Percentiles rank a stretch among this genome's conserved stretches.
Evolutionary conservation across 2,888 invertebrate species (phyloP).

Genomic region (Orchestes rusci): DNA sequence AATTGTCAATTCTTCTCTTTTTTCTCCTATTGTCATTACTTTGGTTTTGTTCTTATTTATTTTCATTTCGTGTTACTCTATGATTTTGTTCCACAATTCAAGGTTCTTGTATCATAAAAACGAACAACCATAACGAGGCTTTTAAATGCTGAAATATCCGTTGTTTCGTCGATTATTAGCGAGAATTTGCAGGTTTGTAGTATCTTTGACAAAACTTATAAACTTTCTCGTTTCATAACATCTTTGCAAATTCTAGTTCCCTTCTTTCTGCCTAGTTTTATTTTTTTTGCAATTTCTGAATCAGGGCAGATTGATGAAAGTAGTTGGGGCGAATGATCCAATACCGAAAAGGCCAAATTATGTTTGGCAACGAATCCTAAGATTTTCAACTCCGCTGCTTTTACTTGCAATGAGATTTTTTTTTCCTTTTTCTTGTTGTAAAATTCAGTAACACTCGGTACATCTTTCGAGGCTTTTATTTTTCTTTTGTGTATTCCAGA

Average conservation of each 20-base stretch:
- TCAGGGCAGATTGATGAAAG: conserved; percentile 8
- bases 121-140: conserved; percentile 5
- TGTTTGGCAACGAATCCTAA: conserved; percentile 8
- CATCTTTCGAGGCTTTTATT: conserved; percentile 1
- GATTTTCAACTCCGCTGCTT: conserved; percentile 9
- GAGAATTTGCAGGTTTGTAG: conserved; percentile 6
- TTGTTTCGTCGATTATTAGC: conserved; percentile 7
- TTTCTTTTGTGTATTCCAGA: conserved; percentile 4
- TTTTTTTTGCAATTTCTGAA: conserved; percentile 7
- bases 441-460: conserved; percentile 5
- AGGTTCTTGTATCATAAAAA: conserved; percentile 12
- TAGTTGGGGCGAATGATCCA: conserved; percentile 9
- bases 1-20: no score
- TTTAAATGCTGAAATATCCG: conserved; percentile 5
- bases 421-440: conserved; percentile 8
- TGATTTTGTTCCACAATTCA: no score
- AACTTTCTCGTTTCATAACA: conserved; percentile 5
- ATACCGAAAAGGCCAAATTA: conserved; percentile 7
- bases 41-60: no score
- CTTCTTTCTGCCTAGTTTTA: conserved; percentile 9
- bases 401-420: background rate
- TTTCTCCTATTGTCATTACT: background rate
- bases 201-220: conserved; percentile 5
- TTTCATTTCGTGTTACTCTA: no score
- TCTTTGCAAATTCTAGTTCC: conserved; percentile 10